Conservation (phyloP, 1,140 invertebrate species). For the Heliothis virescens region DNA sequence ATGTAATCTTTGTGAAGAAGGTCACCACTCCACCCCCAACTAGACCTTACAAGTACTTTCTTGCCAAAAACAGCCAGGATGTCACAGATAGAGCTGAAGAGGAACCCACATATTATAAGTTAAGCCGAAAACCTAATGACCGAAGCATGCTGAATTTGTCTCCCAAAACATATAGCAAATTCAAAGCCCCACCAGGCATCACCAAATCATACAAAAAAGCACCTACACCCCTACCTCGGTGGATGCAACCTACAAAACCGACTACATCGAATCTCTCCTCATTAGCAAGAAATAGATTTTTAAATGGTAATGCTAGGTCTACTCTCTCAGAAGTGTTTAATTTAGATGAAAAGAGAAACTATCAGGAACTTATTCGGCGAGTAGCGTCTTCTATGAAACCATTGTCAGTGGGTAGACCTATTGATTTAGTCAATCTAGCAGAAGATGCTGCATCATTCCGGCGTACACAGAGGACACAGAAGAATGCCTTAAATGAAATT, state of each 20-base stretch:
- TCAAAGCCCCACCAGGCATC: constrained; percentile 73
- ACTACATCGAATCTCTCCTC: constrained; percentile 57
- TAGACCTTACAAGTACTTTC: constrained; percentile 71
- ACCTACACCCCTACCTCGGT: constrained; percentile 68
- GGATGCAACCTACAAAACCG: constrained; percentile 70
- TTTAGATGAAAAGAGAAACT: constrained; percentile 83
- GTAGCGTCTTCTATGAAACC: constrained; percentile 65
- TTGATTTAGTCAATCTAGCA: constrained; percentile 71
- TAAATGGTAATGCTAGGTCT: constrained; percentile 72
- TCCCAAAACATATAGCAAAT: constrained; percentile 69
- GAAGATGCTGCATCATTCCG: constrained; percentile 74
- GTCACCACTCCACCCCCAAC: constrained; percentile 59
- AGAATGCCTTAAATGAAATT: constrained; percentile 70
- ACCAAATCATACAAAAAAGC: constrained; percentile 74
- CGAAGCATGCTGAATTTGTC: constrained; percentile 59
- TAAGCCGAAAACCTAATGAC: constrained; percentile 68
- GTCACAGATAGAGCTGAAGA: constrained; percentile 47
- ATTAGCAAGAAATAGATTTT: constrained; percentile 62
- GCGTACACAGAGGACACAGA: constrained; percentile 71
- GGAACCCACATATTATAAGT: constrained; percentile 62
- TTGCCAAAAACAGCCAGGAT: constrained; percentile 56
- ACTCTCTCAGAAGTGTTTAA: constrained; percentile 81
- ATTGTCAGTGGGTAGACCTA: constrained; percentile 55
- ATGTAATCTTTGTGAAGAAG: constrained; percentile 78
- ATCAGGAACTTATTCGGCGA: constrained; percentile 78